These are phyloP conservation scores for Cnemophilus loriae DNA, from an alignment of 2,113 vertebrate species.

Conservation along the genomic window DNA sequence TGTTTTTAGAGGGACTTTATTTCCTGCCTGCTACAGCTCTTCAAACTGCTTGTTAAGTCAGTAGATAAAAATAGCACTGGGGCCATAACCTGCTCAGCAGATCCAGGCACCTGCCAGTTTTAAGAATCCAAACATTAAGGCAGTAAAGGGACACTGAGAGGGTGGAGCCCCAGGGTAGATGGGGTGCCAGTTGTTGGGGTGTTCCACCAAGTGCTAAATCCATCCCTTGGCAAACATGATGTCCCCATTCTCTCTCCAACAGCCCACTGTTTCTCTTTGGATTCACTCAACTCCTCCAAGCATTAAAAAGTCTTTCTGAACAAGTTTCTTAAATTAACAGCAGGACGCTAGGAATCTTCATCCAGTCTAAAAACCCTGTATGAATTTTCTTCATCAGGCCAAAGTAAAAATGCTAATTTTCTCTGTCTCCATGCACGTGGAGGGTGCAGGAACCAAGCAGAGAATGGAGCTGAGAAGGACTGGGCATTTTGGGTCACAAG, in stretches of 20 bases:
- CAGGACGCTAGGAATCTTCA: neutral
- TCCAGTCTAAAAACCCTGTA: neutral
- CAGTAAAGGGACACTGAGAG: neutral
- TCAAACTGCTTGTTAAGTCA: slow-evolving; percentile 2
- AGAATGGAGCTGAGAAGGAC: neutral
- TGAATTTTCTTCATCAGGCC: neutral
- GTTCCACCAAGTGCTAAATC: neutral
- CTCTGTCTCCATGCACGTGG: neutral
- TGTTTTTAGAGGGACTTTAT: neutral
- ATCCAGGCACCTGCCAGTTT: neutral
- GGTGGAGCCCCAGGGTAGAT: neutral
- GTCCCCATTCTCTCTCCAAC: neutral
- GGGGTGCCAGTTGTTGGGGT: neutral
- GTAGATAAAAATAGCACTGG: neutral
- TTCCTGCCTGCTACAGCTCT: slow-evolving; percentile 9
- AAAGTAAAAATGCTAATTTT: neutral
- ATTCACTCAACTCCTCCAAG: neutral
- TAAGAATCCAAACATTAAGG: neutral
- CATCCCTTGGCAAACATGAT: neutral
- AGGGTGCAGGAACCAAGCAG: neutral
- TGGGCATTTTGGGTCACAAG: neutral
- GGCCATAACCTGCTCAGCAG: neutral
- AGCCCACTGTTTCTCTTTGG: neutral
- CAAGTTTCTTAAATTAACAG: neutral
- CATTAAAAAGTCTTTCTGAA: neutral